Base-by-base conservation (phyloP, 2,888 invertebrate species). In the Cetonia aurata region DNA sequence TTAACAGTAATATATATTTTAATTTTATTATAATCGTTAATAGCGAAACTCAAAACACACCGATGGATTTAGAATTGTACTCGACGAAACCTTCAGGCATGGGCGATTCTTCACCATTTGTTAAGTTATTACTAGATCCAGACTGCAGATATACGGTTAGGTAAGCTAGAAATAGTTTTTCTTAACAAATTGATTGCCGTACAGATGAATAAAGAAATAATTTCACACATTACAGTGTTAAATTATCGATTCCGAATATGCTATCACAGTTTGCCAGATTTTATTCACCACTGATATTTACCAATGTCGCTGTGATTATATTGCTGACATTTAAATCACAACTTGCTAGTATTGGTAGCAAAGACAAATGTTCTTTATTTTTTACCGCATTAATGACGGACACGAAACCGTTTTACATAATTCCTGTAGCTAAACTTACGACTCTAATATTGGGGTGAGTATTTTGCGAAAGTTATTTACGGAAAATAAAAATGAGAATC, bases 71-170 rank as follows among this genome's bases (percentile, higher is more conserved):
- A 17, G 87, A 88, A 75, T 84, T 89, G 17, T 89, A 87, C 70
- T 86, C 84, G 75, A 85, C 87, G 44, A 87, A 87, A 77, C 89
- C 90, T 0, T 81, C 83, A 1, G 76, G 78, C 25, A 85, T 85
- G 33, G 81, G 83, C 0, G 81, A 85, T 8, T 78, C 85, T 71
- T 83, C 86, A 0, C 88, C 89, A 0, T 85, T 84, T 75, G 81
- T 94, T 3, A 88, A 87, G 60, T 78, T 94, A 15, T 86, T 89
- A 62, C 84, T 93, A 75, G 92, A 93, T 80, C 91, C 93, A 4
- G 85, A 87, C 48, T 94, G 94, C 79, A 87, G 87, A n/a, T 94
- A 91, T 79, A 86, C 85, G 66, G 86, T 93, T 48, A 90, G 89
- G 91, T 91, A 84, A 81, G 77, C 41, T 13, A 12, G 37, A 59